Evolutionary conservation across 2,888 invertebrate genomes (phyloP).

Genomic region (Meliscaeva auricollis): DNA sequence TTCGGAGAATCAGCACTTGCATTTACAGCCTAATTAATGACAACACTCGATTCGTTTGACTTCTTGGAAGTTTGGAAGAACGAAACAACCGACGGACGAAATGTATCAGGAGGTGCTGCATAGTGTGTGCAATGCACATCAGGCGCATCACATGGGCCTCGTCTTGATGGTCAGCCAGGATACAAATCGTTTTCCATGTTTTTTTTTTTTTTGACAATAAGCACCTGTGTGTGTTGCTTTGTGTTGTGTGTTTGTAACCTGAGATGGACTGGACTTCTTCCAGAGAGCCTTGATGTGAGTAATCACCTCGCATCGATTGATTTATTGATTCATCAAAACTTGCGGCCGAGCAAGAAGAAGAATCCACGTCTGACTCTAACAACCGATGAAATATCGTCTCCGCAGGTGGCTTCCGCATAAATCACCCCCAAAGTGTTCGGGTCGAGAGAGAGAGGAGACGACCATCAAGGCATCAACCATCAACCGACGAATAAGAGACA

Average conservation of each 20-base stretch:
- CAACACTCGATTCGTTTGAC: conserved; percentile 71
- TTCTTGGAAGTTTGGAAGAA: conserved; percentile 61
- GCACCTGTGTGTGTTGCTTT: conserved; percentile 73
- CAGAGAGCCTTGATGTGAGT: conserved; percentile 44
- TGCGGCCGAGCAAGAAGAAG: conserved; percentile 60
- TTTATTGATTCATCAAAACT: conserved; percentile 75
- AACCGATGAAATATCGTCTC: conserved; percentile 74
- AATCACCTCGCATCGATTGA: conserved; percentile 74
- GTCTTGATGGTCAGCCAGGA: conserved; percentile 33
- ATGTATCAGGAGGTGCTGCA: conserved; percentile 8
- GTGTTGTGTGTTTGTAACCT: conserved; percentile 62
- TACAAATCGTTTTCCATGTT: conserved; percentile 73
- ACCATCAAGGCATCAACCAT: neutral
- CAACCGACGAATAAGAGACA: conserved; percentile 31
- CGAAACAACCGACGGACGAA: neutral
- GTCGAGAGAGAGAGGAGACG: neutral
- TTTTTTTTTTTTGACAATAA: conserved; percentile 60
- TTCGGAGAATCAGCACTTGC: conserved; percentile 76
- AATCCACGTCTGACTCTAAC: conserved; percentile 64
- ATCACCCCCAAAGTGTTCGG: conserved; percentile 69
- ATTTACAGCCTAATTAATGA: conserved; percentile 74
- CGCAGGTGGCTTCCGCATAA: conserved; percentile 76
- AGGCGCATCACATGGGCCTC: conserved; percentile 55
- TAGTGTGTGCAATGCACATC: conserved; percentile 25
- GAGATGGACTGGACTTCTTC: conserved; percentile 53